Evolutionary conservation across 2,888 invertebrate species (phyloP).

Genomic region (Euzetes globulus): DNA sequence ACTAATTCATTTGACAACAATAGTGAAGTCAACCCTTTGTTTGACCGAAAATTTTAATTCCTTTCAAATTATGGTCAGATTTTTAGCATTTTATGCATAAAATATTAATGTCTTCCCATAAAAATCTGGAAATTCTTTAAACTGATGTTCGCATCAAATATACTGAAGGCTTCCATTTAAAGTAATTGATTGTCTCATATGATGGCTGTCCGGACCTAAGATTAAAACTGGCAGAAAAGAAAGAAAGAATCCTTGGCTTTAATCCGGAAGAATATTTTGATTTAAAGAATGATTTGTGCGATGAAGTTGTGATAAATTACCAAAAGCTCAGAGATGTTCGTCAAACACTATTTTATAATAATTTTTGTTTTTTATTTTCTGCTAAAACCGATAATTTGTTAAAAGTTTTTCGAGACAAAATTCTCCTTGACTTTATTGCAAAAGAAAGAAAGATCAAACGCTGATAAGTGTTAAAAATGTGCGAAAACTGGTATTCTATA

Average conservation of each 20-base stretch:
- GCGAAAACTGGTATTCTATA: neutral
- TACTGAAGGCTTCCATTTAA: neutral
- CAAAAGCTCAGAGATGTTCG: neutral
- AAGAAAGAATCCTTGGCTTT: neutral
- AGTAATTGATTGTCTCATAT: neutral
- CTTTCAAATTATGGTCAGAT: neutral
- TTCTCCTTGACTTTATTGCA: neutral
- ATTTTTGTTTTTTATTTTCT: neutral
- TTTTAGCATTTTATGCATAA: neutral
- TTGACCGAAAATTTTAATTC: neutral
- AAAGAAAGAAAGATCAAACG: neutral
- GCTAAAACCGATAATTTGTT: neutral
- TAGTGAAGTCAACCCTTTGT: neutral
- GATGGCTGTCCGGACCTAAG: neutral
- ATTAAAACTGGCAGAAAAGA: neutral
- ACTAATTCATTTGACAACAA: neutral
- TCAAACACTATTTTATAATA: neutral
- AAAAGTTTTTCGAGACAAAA: neutral
- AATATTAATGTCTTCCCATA: neutral
- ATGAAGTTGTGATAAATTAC: neutral
- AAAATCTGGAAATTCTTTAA: neutral
- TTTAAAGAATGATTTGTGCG: neutral
- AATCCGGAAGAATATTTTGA: neutral
- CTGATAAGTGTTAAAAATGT: neutral
- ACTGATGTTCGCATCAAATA: too few relatives aligned